phyloP scores from a whole-genome alignment of 2,113 vertebrate species.

The Eurystomus gularis region DNA sequence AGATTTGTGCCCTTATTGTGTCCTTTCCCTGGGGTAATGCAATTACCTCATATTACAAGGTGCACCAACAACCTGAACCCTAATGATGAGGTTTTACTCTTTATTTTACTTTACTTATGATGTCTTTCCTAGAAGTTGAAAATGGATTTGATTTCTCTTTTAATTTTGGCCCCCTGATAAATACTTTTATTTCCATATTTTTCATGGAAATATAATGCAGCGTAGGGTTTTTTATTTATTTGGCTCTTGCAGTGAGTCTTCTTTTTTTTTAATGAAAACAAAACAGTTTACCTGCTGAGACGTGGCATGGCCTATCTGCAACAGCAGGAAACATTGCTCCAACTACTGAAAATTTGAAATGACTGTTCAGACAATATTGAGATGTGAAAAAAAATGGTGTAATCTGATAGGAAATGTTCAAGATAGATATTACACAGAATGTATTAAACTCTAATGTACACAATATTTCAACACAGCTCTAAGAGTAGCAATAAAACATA shows the following conservation, averaged over 20 bases:
- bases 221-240: background rate
- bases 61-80: background rate
- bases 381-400: background rate
- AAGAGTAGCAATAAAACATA: background rate
- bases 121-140: background rate
- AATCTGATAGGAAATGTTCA: background rate
- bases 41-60: background rate
- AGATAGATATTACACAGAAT: background rate
- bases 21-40: background rate
- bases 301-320: background rate
- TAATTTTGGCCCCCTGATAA: background rate
- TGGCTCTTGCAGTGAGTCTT: background rate
- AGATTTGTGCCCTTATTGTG: background rate
- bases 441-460: background rate
- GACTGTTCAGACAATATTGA: background rate
- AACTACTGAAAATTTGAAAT: background rate
- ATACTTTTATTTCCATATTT: background rate
- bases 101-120: background rate
- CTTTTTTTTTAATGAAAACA: background rate
- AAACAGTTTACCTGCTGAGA: background rate
- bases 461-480: background rate
- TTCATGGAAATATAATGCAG: background rate
- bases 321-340: background rate
- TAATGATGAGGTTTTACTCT: background rate
- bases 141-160: background rate